phyloP scores from a whole-genome alignment of 2,888 invertebrate species.

The Odontocerum albicorne region DNA sequence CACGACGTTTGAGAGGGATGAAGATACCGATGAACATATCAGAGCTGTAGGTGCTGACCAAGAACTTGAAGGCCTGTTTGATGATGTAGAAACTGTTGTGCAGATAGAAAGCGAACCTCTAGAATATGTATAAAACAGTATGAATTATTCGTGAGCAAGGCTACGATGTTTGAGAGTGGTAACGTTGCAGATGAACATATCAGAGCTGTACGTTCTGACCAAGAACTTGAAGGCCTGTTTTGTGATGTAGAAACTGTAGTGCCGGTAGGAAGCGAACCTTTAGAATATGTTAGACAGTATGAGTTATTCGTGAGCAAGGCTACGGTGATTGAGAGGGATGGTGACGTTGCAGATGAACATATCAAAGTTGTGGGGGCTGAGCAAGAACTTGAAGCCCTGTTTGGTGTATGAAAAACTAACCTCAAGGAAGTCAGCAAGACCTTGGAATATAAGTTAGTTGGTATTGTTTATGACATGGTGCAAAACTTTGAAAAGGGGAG shows the following conservation, averaged over 20 bases:
- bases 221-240: conserved; percentile 58
- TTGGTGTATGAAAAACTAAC: conserved; percentile 47
- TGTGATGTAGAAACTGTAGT: conserved; percentile 43
- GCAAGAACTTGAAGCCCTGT: conserved; percentile 55
- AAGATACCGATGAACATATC: conserved; percentile 57
- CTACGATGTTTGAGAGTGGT: too few relatives aligned
- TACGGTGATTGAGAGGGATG: too few relatives aligned
- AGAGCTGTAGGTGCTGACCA: conserved; percentile 53
- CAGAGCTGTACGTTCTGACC: conserved; percentile 51
- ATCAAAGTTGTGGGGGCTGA: conserved; percentile 52
- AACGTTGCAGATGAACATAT: too few relatives aligned
- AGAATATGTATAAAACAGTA: conserved; percentile 10
- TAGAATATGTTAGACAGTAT: conserved; percentile 12
- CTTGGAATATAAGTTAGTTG: too few relatives aligned
- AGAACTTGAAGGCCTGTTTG: conserved; percentile 55
- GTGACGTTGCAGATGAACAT: too few relatives aligned
- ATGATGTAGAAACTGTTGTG: conserved; percentile 43
- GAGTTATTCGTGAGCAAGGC: too few relatives aligned
- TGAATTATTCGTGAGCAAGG: too few relatives aligned
- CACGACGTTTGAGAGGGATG: conserved; percentile 67
- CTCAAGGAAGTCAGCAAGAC: conserved; percentile 10
- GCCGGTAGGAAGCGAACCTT: conserved; percentile 16
- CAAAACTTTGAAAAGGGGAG: too few relatives aligned
- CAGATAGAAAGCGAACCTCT: conserved; percentile 19
- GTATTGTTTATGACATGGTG: too few relatives aligned